These are phyloP conservation scores for Sinodicranocentrus sp. DNA, from an alignment of 2,888 invertebrate species.

Conservation along the genomic window DNA sequence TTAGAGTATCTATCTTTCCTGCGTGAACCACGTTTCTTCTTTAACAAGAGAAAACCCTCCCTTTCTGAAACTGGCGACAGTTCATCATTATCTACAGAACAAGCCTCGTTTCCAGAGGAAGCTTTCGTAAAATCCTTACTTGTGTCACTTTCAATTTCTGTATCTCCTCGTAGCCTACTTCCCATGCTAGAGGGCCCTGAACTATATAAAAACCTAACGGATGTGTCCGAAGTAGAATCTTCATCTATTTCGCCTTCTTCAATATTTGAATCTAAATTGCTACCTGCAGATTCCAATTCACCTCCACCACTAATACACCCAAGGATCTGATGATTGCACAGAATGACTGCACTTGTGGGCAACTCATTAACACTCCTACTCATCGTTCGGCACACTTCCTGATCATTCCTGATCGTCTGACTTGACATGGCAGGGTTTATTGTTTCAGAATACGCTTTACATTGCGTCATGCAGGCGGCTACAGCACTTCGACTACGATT, in stretches of 20 bases:
- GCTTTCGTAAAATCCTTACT: slow-evolving; percentile 58
- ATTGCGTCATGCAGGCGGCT: slow-evolving; percentile 56
- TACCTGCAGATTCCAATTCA: slow-evolving; percentile 48
- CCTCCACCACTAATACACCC: slow-evolving; percentile 26
- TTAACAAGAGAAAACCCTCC: slow-evolving; percentile 58
- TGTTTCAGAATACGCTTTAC: slow-evolving; percentile 37
- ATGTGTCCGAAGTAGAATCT: slow-evolving; percentile 58
- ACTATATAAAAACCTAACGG: slow-evolving; percentile 32
- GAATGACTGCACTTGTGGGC: background rate
- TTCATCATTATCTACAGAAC: slow-evolving; percentile 62
- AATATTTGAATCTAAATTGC: slow-evolving; percentile 54
- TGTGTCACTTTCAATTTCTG: slow-evolving; percentile 60
- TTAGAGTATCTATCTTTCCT: slow-evolving; percentile 75
- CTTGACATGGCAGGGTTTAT: slow-evolving; percentile 35
- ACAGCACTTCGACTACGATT: slow-evolving; percentile 61
- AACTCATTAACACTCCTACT: slow-evolving; percentile 60
- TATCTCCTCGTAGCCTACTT: background rate
- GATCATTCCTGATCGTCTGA: slow-evolving; percentile 13
- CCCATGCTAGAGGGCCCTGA: background rate
- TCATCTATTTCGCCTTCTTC: slow-evolving; percentile 41
- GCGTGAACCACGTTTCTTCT: slow-evolving; percentile 71
- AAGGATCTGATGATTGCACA: background rate
- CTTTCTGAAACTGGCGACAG: slow-evolving; percentile 62
- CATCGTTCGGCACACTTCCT: background rate
- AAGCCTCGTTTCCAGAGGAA: slow-evolving; percentile 57